Evolutionary conservation across 2,888 invertebrate genomes (phyloP), one percentile per base, ranked within the genome.

Genomic region (Stenodema calcarata): DNA sequence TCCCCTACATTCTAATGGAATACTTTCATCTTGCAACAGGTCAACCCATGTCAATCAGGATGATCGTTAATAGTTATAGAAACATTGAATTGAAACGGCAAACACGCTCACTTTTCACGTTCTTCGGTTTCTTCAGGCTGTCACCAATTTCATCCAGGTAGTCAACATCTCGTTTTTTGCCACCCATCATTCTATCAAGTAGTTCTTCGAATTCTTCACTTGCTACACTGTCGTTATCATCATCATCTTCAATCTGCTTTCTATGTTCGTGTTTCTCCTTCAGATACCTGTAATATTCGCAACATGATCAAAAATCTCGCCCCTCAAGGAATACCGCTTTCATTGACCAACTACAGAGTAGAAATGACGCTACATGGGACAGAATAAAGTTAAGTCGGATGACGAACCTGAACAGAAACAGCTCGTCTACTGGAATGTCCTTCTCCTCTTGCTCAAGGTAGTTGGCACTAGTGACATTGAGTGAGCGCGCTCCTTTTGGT

Each of bases 401-500:
- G 35, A 35, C 35, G 7, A 91, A 96, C 93, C 93, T 94, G 90
- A 96, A 95, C 89, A 97, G 93, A 91, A 96, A 98, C 87, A 93
- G 92, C 91, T 99, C 99, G 90, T 99, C 99, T 0, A 96, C 96
- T 0, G 98, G 98, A 90, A 99, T 95, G 88, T 94, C 94, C 73
- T 93, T 92, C 86, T 93, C 93, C 0, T 93, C 94, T 88, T 94
- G 93, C 88, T 94, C 94, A 16, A 96, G 89, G 90, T 96, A 97
- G 0, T 93, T 92, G 0, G 94, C 91, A 0, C 95, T 96, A 89
- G 94, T 95, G 0, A 98, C 95, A 0, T 96, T 93, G 47, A 96
- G 91, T 83, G 94, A 93, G 89, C 94, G 94, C 0, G 94, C 90
- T 87, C 97, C 97, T 90, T 92, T 93, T 0, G 96, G 94, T 16